Evolutionary conservation across 2,113 vertebrate species (phyloP).

Genomic region (Ceyx cyanopectus): DNA sequence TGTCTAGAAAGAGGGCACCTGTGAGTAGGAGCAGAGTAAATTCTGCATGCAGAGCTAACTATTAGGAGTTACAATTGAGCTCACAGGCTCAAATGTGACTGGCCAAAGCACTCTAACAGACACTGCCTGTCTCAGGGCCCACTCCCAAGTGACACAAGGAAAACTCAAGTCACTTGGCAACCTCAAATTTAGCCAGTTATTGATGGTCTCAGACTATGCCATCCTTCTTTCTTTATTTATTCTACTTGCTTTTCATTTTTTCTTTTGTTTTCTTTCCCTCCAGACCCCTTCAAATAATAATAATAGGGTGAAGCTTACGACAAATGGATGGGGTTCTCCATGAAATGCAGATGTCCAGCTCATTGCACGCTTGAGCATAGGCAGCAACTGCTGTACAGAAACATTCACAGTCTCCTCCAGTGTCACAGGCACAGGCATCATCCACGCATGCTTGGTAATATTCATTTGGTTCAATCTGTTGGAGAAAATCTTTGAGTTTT

Average conservation of each 20-base stretch:
- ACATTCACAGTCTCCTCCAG: conserved; percentile 94
- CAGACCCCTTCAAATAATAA: background rate
- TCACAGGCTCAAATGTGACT: background rate
- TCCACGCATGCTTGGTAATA: conserved; percentile 91
- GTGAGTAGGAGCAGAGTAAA: background rate
- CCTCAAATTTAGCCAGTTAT: background rate
- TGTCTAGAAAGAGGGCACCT: background rate
- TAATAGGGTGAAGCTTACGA: conserved; percentile 81
- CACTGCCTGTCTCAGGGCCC: background rate
- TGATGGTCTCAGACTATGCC: background rate
- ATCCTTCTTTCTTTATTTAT: background rate
- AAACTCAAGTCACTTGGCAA: background rate
- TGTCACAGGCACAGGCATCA: conserved; percentile 93
- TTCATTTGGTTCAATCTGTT: conserved; percentile 88
- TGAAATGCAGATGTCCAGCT: conserved; percentile 82
- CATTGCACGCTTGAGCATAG: conserved; percentile 89
- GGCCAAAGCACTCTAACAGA: background rate
- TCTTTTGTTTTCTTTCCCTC: background rate
- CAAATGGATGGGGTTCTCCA: conserved; percentile 92
- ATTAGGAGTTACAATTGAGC: background rate
- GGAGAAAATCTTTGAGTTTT: background rate
- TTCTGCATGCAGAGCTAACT: background rate
- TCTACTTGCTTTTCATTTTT: background rate
- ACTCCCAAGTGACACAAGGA: background rate
- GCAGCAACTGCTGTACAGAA: conserved; percentile 93